Base-by-base conservation (phyloP, 2,888 invertebrate genomes). In the Sphinx pinastri region DNA sequence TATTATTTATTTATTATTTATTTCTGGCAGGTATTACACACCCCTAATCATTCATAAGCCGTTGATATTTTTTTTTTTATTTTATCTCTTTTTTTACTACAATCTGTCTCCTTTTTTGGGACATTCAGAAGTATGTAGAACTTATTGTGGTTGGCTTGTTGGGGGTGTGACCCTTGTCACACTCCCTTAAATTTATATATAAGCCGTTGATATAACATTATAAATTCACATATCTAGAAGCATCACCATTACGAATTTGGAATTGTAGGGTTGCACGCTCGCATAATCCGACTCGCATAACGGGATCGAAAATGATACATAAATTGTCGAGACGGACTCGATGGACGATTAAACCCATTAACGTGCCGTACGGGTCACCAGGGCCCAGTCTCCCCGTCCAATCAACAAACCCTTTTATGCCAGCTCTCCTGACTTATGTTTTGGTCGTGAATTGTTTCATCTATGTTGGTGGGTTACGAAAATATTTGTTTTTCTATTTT, bases 291-390 rank as follows among this genome's bases (percentile, higher is more conserved):
- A 82, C 85, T 84, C 84, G 89, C 89, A 89, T 92, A 93, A 92
- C 89, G 88, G 91, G 92, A 94, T 93, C 92, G 92, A 93, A 92
- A 93, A 94, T 93, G 92, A 93, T 92, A 92, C 94, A 93, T 94
- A 94, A 94, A 93, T 93, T 90, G 90, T 83, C 81, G 82, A 87
- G 88, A 90, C 86, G 89, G 90, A 92, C 92, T 88, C 86, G 88
- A 84, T 86, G 84, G 88, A 86, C 93, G 91, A 94, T 94, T 94
- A 93, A 92, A 85, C 86, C 92, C 90, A 94, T 94, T 94, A 94
- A 93, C 93, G 89, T 86, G 86, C 86, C 82, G 81, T 87, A 84
- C 84, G 88, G 90, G 90, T 89, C 91, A 89, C 84, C 83, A 80
- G 86, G 85, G 83, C 86, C 88, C 82, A 82, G 58, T 79, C 80